A percentile compares a stretch with the other conserved stretches of the same genome.
phyloP scores from a whole-genome alignment of 2,797 vertebrate genomes.

The Leuciscus waleckii region DNA sequence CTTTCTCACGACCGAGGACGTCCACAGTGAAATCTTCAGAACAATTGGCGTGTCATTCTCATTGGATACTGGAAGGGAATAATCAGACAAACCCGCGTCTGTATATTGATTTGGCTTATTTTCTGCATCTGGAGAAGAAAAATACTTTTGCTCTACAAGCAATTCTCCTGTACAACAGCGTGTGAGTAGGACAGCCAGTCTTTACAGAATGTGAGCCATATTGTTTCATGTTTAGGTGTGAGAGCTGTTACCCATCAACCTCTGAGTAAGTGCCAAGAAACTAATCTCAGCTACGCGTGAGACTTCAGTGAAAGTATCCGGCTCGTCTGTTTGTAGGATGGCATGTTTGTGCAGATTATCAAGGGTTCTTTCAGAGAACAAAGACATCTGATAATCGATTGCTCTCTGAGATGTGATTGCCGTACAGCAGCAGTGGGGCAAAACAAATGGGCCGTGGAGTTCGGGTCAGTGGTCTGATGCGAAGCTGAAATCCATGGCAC shows the following conservation, averaged over 20 bases:
- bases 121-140: constrained; percentile 9
- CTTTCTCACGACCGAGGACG: not conserved
- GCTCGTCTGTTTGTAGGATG: constrained; percentile 1
- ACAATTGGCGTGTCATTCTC: not conserved
- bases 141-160: constrained; percentile 8
- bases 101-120: constrained; percentile 18
- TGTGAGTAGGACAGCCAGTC: not conserved
- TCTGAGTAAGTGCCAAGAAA: not conserved
- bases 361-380: constrained; percentile 33
- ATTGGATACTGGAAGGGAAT: not conserved
- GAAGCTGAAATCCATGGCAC: constrained; percentile 14
- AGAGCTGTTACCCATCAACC: not conserved
- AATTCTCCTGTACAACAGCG: not conserved
- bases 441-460: constrained; percentile 19
- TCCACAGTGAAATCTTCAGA: not conserved
- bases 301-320: not conserved
- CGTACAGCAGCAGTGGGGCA: constrained; percentile 14
- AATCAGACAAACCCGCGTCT: not conserved
- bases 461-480: constrained; percentile 43
- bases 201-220: not conserved
- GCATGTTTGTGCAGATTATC: not conserved
- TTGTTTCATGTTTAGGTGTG: constrained; percentile 3
- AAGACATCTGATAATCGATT: constrained; percentile 48
- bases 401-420: constrained; percentile 13
- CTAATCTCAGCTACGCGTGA: not conserved